Conservation (phyloP, 2,888 invertebrate species). For the Morpho deidamia region DNA sequence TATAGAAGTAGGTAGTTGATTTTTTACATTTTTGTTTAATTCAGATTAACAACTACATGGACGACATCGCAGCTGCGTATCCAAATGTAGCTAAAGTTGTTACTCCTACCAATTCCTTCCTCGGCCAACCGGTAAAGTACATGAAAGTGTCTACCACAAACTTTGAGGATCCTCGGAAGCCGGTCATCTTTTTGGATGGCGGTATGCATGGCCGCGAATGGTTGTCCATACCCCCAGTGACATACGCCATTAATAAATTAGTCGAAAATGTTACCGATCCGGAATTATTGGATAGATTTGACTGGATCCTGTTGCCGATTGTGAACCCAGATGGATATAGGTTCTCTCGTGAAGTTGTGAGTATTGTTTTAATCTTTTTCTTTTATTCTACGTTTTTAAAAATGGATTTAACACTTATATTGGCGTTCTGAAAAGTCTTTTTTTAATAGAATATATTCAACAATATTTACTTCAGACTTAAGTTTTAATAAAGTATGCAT, state of each 20-base stretch:
- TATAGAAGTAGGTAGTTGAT: no score
- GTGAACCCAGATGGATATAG: slow-evolving; percentile 86
- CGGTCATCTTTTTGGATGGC: slow-evolving; percentile 78
- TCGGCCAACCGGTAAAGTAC: slow-evolving; percentile 76
- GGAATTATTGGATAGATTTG: slow-evolving; percentile 75
- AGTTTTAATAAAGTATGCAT: no score
- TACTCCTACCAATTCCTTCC: slow-evolving; percentile 70
- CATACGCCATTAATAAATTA: slow-evolving; percentile 82
- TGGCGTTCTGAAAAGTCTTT: no score
- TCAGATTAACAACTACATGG: slow-evolving; percentile 54
- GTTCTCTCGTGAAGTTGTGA: slow-evolving; percentile 66
- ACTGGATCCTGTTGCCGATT: slow-evolving; percentile 82
- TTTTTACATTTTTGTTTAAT: slow-evolving; percentile 18
- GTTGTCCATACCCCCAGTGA: slow-evolving; percentile 81
- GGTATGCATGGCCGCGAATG: slow-evolving; percentile 84
- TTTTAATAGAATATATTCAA: no score
- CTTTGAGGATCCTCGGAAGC: slow-evolving; percentile 49
- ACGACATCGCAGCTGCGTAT: slow-evolving; percentile 40
- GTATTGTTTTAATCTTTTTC: slow-evolving; percentile 25
- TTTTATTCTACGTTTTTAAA: no score
- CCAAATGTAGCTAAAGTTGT: slow-evolving; percentile 45
- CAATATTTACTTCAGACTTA: no score
- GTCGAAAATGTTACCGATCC: slow-evolving; percentile 75
- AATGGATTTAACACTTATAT: no score
- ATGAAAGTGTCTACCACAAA: slow-evolving; percentile 78